phyloP scores from a whole-genome alignment of 2,113 vertebrate species.

The Clinocottus analis region DNA sequence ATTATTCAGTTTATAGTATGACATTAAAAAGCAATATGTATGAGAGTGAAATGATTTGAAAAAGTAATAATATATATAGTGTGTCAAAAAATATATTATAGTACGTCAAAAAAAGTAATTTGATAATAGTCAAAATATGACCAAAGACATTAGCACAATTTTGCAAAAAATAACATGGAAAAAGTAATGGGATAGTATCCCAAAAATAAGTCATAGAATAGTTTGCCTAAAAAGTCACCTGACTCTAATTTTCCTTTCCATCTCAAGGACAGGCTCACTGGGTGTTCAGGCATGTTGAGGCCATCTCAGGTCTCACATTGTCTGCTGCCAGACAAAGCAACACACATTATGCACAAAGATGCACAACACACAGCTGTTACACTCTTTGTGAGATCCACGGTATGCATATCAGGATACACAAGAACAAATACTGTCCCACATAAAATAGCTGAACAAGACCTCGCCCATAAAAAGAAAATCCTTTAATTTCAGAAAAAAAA shows the following conservation, averaged over 20 bases:
- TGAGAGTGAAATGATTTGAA: no score
- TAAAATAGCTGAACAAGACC: background rate
- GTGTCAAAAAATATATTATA: no score
- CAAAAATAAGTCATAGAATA: no score
- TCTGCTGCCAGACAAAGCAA: constrained; percentile 9
- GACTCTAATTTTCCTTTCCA: constrained; percentile 26
- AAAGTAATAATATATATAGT: no score
- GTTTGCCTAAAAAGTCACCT: background rate
- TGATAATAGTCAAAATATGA: no score
- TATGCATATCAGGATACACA: constrained; percentile 3
- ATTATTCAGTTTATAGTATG: no score
- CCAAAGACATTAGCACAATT: no score
- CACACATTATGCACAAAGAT: constrained; percentile 17
- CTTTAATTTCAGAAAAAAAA: background rate
- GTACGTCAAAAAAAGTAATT: no score
- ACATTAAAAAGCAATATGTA: no score
- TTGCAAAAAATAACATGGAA: background rate
- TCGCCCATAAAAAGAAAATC: constrained; percentile 7
- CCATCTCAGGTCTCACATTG: constrained; percentile 21
- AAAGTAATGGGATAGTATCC: background rate
- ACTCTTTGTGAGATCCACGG: constrained; percentile 12
- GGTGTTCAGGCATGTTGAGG: constrained; percentile 17
- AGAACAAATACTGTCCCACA: constrained; percentile 2
- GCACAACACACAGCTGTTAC: constrained; percentile 22
- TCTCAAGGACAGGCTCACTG: constrained; percentile 14